phyloP scores from a whole-genome alignment of 2,113 vertebrate genomes.

The Dendrocopos noguchii region DNA sequence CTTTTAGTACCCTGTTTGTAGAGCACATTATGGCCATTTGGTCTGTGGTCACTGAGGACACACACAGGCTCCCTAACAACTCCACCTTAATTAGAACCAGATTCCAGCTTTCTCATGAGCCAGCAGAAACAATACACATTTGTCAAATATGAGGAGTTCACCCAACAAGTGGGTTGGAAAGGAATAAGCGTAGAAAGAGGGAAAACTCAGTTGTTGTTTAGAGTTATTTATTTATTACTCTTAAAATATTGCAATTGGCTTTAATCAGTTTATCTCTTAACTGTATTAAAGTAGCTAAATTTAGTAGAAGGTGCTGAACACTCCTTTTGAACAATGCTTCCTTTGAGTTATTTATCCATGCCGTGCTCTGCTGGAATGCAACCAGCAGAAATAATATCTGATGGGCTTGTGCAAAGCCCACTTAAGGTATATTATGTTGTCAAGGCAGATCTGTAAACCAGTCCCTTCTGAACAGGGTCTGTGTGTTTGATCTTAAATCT shows the following conservation, averaged over 20 bases:
- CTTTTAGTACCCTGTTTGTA: neutral
- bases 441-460: neutral
- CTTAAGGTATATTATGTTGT: neutral
- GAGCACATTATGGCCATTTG: neutral
- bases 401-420: neutral
- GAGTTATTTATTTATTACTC: neutral
- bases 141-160: neutral
- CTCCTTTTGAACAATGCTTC: neutral
- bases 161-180: neutral
- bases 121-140: neutral
- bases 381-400: neutral
- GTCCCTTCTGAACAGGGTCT: neutral
- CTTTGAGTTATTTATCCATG: constrained; percentile 2
- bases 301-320: neutral
- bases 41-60: neutral
- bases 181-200: neutral
- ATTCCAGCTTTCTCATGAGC: neutral
- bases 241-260: constrained; percentile 5
- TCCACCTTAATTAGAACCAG: neutral
- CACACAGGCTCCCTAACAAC: neutral
- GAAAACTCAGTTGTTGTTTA: neutral
- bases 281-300: neutral
- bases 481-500: neutral
- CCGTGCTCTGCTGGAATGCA: neutral
- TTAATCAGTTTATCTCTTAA: constrained; percentile 19